Evolutionary conservation across 2,888 invertebrate species (phyloP), one percentile per base, ranked within the genome.

Genomic region (Drosophila mettleri): DNA sequence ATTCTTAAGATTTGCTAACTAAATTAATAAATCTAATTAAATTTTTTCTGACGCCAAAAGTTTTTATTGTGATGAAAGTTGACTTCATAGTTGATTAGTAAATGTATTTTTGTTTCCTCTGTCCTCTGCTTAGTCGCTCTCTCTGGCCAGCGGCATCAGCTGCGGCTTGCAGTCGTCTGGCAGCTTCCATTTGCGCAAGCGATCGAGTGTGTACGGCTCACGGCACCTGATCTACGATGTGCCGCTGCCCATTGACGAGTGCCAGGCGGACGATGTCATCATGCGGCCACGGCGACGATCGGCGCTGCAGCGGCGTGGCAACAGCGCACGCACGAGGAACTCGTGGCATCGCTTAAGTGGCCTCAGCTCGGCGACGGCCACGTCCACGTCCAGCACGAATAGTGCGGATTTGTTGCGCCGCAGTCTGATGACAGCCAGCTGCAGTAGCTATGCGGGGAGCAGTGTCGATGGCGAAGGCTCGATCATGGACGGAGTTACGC

Each of bases 141-240:
- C 82, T 0, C 27, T 81, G 55, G 45, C 61, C 6, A 70, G 65
- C 27, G 75, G 78, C 8, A 57, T 57, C 22, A 66, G 63, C 52
- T 66, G 74, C 12, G 78, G 72, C 1, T 12, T 80, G 14, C 77
- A 78, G 34, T 61, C 74, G n/a, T 16, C 64, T 10, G 69, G 80
- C 22, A 83, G 76, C 27, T 90, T 80, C 29, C 77, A 93, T 27
- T 89, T 94, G 39, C 87, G 90, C 3, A 92, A 93, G 67, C 92
- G 93, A 27, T 92, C 93, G 46, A 92, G 93, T 41, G 92, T 93
- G 6, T 93, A 93, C 39, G 93, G 94, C 2, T 94, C 94, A 1
- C 92, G 94, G 27, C 94, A 94, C 86, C 92, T 94, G 79, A 94
- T 94, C 29, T 94, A 94, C 80, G 95, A 95, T 83, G 92, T 94